These are phyloP conservation scores for Meriones unguiculatus DNA, from an alignment of 2,113 vertebrate genomes.

Conservation along the genomic window DNA sequence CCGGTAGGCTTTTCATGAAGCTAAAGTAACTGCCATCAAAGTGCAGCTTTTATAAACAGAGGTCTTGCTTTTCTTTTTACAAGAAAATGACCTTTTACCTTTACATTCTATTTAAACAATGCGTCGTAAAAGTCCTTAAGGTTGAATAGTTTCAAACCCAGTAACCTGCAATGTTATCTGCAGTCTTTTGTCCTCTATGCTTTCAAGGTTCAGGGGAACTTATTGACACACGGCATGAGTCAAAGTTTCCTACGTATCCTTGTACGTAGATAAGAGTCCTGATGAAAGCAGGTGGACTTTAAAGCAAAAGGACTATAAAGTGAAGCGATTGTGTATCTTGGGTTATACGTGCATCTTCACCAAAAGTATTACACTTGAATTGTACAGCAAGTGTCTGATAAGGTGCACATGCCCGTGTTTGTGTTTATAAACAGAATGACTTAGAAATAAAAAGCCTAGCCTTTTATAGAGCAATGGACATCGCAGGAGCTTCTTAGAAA, in stretches of 20 bases:
- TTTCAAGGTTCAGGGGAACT: slow-evolving; percentile 22
- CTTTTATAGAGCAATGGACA: background rate
- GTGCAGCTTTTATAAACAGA: background rate
- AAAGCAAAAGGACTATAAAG: slow-evolving; percentile 36
- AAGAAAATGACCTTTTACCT: slow-evolving; percentile 5
- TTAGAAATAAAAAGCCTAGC: slow-evolving; percentile 16
- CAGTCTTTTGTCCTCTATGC: background rate
- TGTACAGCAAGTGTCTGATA: background rate
- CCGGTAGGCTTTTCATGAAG: background rate
- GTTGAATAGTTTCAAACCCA: slow-evolving; percentile 13
- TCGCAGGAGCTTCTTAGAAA: slow-evolving; percentile 29
- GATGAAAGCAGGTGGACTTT: background rate
- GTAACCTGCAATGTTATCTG: slow-evolving; percentile 16
- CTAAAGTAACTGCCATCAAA: slow-evolving; percentile 11
- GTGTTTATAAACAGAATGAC: background rate
- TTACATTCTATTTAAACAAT: background rate
- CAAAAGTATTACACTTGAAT: slow-evolving; percentile 39
- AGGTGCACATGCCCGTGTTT: background rate
- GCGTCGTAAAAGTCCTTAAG: slow-evolving; percentile 24
- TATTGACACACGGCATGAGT: background rate
- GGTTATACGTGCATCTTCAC: background rate
- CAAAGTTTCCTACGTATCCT: slow-evolving; percentile 29
- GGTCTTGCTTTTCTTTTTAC: background rate
- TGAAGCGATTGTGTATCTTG: background rate
- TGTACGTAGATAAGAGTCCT: background rate